Base-by-base conservation (phyloP, 2,797 vertebrate species). In the Cichlasoma orientale region DNA sequence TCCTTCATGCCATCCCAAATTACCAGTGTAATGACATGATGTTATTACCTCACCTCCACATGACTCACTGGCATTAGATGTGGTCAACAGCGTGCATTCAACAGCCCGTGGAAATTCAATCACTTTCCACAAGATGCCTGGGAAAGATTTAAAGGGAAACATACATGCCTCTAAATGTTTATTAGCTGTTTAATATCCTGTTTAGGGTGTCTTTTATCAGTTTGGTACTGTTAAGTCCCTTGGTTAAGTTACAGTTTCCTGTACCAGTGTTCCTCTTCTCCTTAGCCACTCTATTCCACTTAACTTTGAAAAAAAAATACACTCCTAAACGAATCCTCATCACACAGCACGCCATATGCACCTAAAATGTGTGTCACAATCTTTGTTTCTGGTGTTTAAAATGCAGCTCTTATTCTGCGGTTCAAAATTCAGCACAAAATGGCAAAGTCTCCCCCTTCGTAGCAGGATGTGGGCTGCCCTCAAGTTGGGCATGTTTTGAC, bases 181-280 rank as follows among this genome's bases (percentile, higher is more conserved):
- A 95, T 93, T 94, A 92, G 94, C 93, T 94, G 93, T 95, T 95
- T 94, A 95, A 95, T 94, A 94, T 95, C 94, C 94, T 94, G 93
- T 93, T 94, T 92, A 93, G 89, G 86, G 90, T 75, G 83, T 90
- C 81, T 92, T 94, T 94, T 92, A 93, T 93, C 91, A 90, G 88
- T 86, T 82, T 82, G 84, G 72, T 90, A 86, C 77, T 77, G 84
- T 89, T 82, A 84, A 79, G 88, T 89, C 84, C 77, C 85, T 87
- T 25, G 31, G 82, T 90, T 92, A 79, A 88, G 82, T 90, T 82
- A 87, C 69, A 4, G 25, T 78, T 88, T 94, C 83, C 79, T 77
- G 79, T 86, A 70, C 77, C 71, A 70, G 55, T 38, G 68, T 81
- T 83, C 56, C 47, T 66, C 63, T 74, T 63, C 73, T 69, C 18